These are phyloP conservation scores for Dendrolimus pini DNA, from an alignment of 2,888 invertebrate species.

Conservation along the genomic window DNA sequence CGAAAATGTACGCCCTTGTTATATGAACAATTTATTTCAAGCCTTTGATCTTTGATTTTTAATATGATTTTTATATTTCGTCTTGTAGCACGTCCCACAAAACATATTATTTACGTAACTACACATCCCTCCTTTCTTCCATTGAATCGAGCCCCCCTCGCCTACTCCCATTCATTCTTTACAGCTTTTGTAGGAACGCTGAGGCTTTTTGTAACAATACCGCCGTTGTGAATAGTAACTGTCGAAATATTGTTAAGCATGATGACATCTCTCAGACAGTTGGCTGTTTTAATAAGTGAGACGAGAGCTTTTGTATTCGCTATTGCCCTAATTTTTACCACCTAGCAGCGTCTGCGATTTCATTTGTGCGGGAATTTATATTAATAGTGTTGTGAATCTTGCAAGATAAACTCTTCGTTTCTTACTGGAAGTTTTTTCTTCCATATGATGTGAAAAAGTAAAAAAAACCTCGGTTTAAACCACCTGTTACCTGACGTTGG, in stretches of 20 bases:
- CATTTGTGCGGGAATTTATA: no score
- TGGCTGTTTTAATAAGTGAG: conserved; percentile 17
- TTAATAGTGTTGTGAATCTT: no score
- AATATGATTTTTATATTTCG: conserved; percentile 19
- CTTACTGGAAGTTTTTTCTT: no score
- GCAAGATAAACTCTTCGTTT: no score
- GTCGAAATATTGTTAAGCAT: conserved; percentile 63
- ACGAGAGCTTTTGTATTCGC: not conserved
- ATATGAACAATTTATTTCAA: not conserved
- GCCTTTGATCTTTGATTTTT: conserved; percentile 12
- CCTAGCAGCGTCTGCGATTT: no score
- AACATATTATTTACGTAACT: conserved; percentile 58
- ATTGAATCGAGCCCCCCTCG: conserved; percentile 58
- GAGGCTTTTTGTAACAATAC: conserved; percentile 64
- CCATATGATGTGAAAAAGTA: no score
- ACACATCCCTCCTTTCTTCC: conserved; percentile 58
- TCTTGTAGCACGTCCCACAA: conserved; percentile 51
- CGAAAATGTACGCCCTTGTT: no score
- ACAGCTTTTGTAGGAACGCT: conserved; percentile 63
- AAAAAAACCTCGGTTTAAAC: no score
- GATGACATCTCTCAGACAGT: conserved; percentile 41
- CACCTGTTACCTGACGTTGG: no score
- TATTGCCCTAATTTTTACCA: no score
- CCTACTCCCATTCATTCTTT: conserved; percentile 67
- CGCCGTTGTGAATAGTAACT: conserved; percentile 55